A percentile compares a stretch with the other conserved stretches of the same genome.
Conservation (phyloP, 2,797 vertebrate species). For the Hippoglossus hippoglossus region DNA sequence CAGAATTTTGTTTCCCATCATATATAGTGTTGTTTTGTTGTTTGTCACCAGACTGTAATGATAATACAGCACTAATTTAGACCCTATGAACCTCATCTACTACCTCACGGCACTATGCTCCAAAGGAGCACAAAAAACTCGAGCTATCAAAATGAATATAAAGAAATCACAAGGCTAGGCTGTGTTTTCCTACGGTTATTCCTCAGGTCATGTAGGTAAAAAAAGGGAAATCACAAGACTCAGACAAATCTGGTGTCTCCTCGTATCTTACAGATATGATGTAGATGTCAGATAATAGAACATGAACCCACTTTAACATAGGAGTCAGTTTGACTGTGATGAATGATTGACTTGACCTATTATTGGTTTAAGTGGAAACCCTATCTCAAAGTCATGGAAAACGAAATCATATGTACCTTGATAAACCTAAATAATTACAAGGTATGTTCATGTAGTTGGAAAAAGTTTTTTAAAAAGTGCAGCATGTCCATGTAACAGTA, state of each 20-base stretch:
- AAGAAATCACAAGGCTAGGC: slow-evolving; percentile 33
- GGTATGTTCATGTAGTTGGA: slow-evolving; percentile 37
- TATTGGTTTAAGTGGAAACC: slow-evolving; percentile 33
- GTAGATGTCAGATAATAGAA: slow-evolving; percentile 29
- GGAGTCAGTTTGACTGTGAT: slow-evolving; percentile 30
- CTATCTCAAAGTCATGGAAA: slow-evolving; percentile 35
- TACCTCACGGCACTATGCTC: slow-evolving; percentile 51
- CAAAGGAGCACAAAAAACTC: slow-evolving; percentile 52
- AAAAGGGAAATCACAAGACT: slow-evolving; percentile 49
- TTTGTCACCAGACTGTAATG: slow-evolving; percentile 53
- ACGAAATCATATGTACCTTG: slow-evolving; percentile 16
- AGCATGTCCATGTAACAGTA: slow-evolving; percentile 55
- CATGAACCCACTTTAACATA: slow-evolving; percentile 29
- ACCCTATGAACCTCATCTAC: slow-evolving; percentile 60
- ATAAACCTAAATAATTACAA: slow-evolving; percentile 35
- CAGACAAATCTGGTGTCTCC: slow-evolving; percentile 30
- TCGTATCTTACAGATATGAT: slow-evolving; percentile 46
- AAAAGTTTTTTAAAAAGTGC: slow-evolving; percentile 56
- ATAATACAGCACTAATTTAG: slow-evolving; percentile 59
- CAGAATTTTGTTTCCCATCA: slow-evolving; percentile 23
- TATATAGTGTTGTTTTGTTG: slow-evolving; percentile 29
- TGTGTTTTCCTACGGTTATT: slow-evolving; percentile 42
- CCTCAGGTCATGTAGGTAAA: slow-evolving; percentile 42
- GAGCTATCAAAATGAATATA: slow-evolving; percentile 42
- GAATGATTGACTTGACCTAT: slow-evolving; percentile 25